phyloP scores from a whole-genome alignment of 2,888 invertebrate species.

The Chironomus riparius region DNA sequence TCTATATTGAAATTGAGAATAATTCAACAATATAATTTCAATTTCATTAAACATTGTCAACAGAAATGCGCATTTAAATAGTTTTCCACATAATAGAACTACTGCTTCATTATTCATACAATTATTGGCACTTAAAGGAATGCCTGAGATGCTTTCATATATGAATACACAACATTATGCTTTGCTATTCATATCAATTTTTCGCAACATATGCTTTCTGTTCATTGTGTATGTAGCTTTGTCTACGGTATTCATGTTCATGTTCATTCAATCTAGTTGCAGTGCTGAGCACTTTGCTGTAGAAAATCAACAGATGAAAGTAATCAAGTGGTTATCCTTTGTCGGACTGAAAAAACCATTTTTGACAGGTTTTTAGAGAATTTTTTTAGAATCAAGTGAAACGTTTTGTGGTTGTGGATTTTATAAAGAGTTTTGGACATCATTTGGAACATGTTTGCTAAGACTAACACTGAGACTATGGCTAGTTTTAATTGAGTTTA shows the following conservation, averaged over 20 bases:
- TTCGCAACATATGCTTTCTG: not conserved
- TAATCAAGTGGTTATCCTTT: no score
- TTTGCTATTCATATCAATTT: slow-evolving; percentile 11
- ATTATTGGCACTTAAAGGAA: slow-evolving; percentile 23
- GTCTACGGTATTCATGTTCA: not conserved
- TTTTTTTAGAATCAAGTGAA: no score
- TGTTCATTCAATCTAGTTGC: not conserved
- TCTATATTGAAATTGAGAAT: no score
- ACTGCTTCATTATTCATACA: slow-evolving; percentile 16
- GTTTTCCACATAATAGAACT: slow-evolving; percentile 6
- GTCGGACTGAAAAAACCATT: no score
- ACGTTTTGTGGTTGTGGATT: no score
- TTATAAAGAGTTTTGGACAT: no score
- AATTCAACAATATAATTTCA: no score
- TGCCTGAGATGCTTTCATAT: not conserved
- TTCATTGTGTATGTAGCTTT: not conserved
- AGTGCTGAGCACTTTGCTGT: not conserved
- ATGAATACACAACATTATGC: not conserved
- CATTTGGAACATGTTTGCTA: no score
- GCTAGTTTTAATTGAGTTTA: no score
- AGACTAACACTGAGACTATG: no score
- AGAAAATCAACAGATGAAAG: no score
- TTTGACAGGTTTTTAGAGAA: no score
- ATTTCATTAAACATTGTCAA: slow-evolving; percentile 6
- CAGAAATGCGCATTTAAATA: not conserved